Percentiles rank a stretch among this genome's conserved stretches.
phyloP scores from a whole-genome alignment of 2,113 vertebrate species.

The Serilophus lunatus region DNA sequence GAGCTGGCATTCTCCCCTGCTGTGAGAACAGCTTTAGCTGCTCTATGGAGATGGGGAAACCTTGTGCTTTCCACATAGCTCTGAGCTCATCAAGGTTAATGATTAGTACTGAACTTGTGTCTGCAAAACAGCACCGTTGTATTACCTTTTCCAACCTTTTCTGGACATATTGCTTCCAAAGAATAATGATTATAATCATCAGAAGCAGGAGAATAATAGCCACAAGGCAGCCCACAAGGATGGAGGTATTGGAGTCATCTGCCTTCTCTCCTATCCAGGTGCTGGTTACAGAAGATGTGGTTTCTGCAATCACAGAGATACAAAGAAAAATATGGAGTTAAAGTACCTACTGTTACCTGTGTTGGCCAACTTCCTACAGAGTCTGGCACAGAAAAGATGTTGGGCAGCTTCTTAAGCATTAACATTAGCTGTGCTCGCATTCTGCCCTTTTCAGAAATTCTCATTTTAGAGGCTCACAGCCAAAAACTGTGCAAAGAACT shows the following conservation, averaged over 20 bases:
- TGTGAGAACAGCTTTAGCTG: neutral
- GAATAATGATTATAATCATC: conserved; percentile 86
- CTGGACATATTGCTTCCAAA: conserved; percentile 89
- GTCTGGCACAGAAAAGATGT: neutral
- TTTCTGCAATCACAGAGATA: conserved; percentile 43
- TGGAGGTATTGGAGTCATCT: conserved; percentile 78
- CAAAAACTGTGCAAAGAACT: neutral
- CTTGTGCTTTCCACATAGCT: neutral
- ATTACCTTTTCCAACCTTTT: conserved; percentile 89
- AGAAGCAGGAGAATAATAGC: conserved; percentile 89
- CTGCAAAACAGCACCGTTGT: neutral
- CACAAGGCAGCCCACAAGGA: conserved; percentile 88
- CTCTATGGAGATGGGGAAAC: neutral
- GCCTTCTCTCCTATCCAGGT: conserved; percentile 55
- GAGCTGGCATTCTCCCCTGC: neutral
- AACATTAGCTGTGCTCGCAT: neutral
- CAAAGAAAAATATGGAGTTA: neutral
- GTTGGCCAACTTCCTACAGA: neutral
- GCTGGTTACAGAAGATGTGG: conserved; percentile 66
- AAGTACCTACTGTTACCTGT: neutral
- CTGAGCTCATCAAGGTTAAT: neutral
- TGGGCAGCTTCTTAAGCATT: neutral
- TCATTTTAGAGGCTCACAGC: neutral
- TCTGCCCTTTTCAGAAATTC: neutral
- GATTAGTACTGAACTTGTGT: neutral